Conservation (phyloP, 2,888 invertebrate genomes). For the Shargacucullia verbasci region DNA sequence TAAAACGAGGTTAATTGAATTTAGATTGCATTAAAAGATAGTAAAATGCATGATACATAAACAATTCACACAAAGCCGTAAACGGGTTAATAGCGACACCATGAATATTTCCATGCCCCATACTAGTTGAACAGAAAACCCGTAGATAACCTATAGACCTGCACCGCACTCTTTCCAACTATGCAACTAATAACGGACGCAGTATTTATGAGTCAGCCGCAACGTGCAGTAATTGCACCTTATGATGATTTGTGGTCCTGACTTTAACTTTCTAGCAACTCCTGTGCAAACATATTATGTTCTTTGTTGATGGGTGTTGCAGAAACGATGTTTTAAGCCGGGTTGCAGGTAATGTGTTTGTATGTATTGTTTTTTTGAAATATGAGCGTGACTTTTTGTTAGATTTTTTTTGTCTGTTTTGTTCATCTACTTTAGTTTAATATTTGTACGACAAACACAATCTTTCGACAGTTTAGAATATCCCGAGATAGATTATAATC, state of each 20-base stretch:
- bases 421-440: neutral
- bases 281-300: slow-evolving; percentile 46
- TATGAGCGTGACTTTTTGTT: slow-evolving; percentile 5
- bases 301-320: slow-evolving; percentile 48
- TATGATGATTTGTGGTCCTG: slow-evolving; percentile 82
- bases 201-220: slow-evolving; percentile 75
- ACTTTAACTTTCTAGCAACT: slow-evolving; percentile 69
- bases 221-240: slow-evolving; percentile 80
- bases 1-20: slow-evolving; percentile 9
- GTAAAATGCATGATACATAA: slow-evolving; percentile 10
- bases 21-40: slow-evolving; percentile 5
- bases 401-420: neutral
- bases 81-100: slow-evolving; percentile 32
- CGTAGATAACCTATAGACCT: slow-evolving; percentile 54
- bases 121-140: slow-evolving; percentile 53
- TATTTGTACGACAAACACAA: no score
- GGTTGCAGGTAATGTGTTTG: slow-evolving; percentile 20
- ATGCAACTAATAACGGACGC: slow-evolving; percentile 79
- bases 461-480: no score
- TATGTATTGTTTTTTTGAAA: slow-evolving; percentile 16
- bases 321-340: slow-evolving; percentile 29
- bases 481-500: no score
- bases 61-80: slow-evolving; percentile 15
- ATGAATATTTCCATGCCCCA: slow-evolving; percentile 5
- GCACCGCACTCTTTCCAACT: slow-evolving; percentile 77